Evolutionary conservation across 30 jellyfish, hydroid and myxozoan genomes (phyloP).

Genomic region (Chironex yamaguchii): DNA sequence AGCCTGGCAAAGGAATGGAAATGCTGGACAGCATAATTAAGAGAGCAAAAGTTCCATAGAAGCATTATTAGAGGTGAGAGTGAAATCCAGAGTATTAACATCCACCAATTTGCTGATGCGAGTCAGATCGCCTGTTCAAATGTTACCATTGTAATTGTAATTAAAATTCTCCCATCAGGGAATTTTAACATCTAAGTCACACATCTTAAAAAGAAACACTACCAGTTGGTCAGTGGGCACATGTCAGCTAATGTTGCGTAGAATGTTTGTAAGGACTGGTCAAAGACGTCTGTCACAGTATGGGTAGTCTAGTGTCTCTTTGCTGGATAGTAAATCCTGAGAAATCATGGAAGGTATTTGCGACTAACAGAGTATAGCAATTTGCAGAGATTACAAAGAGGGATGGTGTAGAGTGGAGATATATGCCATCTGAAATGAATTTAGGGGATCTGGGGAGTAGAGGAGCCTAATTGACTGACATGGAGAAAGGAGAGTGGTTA

Average conservation of each 20-base stretch:
- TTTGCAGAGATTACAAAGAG: too few species aligned
- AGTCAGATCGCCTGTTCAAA: constrained; percentile 17
- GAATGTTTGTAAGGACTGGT: too few species aligned
- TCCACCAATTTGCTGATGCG: constrained; percentile 36
- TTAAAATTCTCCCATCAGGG: constrained; percentile 47
- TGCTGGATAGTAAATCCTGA: constrained; percentile 54
- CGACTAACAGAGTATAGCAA: constrained; percentile 27
- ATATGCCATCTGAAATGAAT: constrained; percentile 33
- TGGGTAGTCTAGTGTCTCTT: constrained; percentile 65
- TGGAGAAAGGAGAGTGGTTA: constrained; percentile 51
- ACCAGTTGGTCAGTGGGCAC: constrained; percentile 19
- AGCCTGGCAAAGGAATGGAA: too few species aligned
- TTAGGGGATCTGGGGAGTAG: constrained; percentile 58
- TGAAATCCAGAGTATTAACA: background rate
- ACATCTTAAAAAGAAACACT: constrained; percentile 36
- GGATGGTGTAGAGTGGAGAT: constrained; percentile 18
- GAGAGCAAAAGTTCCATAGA: too few species aligned
- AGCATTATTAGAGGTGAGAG: background rate
- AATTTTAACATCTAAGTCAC: constrained; percentile 44
- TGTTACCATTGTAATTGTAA: constrained; percentile 42
- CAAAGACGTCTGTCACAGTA: too few species aligned
- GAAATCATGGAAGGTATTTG: constrained; percentile 58
- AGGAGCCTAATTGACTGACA: constrained; percentile 41
- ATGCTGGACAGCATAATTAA: too few species aligned
- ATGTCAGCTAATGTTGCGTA: too few species aligned